Evolutionary conservation across 2,797 vertebrate genomes (phyloP).

Genomic region (Eulemur albifrons): DNA sequence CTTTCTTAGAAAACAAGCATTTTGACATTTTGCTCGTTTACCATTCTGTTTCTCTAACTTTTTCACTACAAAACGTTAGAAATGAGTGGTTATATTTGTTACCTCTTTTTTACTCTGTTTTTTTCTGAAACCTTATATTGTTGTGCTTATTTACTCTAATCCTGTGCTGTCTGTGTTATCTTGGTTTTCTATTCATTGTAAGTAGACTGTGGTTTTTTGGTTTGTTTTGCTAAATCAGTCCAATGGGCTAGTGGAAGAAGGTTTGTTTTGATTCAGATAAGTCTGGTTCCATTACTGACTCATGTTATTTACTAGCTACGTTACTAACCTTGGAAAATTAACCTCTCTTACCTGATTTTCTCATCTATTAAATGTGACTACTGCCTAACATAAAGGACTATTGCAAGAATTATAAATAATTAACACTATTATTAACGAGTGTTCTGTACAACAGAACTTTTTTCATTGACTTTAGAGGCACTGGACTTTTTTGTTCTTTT

Average conservation of each 20-base stretch:
- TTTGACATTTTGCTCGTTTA: neutral
- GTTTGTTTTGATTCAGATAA: constrained; percentile 19
- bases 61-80: neutral
- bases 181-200: constrained; percentile 13
- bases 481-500: neutral
- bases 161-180: neutral
- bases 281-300: neutral
- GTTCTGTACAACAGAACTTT: neutral
- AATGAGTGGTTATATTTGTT: neutral
- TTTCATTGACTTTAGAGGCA: neutral
- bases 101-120: neutral
- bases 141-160: neutral
- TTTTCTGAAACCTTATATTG: neutral
- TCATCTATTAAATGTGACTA: neutral
- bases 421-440: neutral
- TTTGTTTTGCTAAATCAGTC: neutral
- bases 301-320: neutral
- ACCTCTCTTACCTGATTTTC: neutral
- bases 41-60: neutral
- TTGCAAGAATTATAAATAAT: constrained; percentile 14
- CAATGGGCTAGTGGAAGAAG: neutral
- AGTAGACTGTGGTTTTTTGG: neutral
- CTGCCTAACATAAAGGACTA: neutral
- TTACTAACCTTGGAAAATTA: neutral
- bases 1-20: neutral